Base-by-base conservation (phyloP, 2,113 vertebrate species). In the Amblyopsis rosae region DNA sequence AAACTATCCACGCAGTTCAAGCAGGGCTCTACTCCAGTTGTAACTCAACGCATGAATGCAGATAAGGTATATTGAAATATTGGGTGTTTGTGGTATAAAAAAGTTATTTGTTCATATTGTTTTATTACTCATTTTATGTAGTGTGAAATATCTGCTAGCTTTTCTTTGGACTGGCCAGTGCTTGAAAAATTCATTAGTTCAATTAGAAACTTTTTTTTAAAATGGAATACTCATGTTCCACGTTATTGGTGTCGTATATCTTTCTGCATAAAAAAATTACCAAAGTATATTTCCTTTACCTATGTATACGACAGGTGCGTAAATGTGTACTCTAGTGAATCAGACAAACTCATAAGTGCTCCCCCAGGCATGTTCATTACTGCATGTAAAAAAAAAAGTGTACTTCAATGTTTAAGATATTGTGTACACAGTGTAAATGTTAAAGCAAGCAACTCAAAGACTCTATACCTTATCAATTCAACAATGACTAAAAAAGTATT, bases 1-100 rank as follows among this genome's bases (percentile, higher is more conserved):
- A 47, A 58, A 15, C 79, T 77, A 62, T 87, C 62, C 45, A n/a
- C 45, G 56, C 57, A 12, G 79, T 87, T 70, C 82, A 85, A 88
- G 89, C 91, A 91, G 89, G 91, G 90, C 85, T 84, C 65, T 47
- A 72, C 45, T 72, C 89, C 89, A 85, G 88, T 70, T 72, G 88
- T 91, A 87, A 83, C 81, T 90, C 87, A 89, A 90, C 87, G 93
- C 92, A 93, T 93, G 93, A 92, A 91, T 93, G 93, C 87, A 89
- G 75, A 86, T 86, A 92, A 92, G 83, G 89, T 89, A 85, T 77
- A 80, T 76, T 93, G 86, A 79, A 82, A 90, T 91, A 90, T 90
- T 89, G 83, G 77, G 84, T 93, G 90, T 93, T 90, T 89, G 90
- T 91, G 86, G 84, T 90, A 87, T 88, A 73, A 78, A 79, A 53